Percentiles rank a stretch among this genome's conserved stretches.
phyloP scores from a whole-genome alignment of 2,888 invertebrate genomes.

The Tetragonisca angustula region DNA sequence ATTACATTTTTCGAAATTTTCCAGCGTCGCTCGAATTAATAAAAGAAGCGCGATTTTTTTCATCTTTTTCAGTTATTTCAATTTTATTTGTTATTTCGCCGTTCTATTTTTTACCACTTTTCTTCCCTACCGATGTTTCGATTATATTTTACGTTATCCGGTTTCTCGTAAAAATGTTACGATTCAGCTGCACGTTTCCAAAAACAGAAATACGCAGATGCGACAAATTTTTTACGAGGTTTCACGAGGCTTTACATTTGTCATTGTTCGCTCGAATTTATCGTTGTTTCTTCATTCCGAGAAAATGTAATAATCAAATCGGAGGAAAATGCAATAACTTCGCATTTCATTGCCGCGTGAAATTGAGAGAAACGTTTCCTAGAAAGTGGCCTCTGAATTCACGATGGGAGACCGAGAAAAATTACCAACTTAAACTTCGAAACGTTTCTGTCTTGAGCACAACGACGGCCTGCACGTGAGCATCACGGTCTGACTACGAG shows the following conservation, averaged over 20 bases:
- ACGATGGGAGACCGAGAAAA: neutral
- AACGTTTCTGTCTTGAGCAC: constrained; percentile 13
- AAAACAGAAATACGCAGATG: no score
- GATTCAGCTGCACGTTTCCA: no score
- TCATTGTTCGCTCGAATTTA: no score
- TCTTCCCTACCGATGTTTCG: neutral
- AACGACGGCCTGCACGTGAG: constrained; percentile 9
- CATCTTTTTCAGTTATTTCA: neutral
- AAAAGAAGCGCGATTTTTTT: neutral
- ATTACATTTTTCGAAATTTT: neutral
- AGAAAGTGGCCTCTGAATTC: neutral
- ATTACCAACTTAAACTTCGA: neutral
- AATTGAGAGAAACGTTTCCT: neutral
- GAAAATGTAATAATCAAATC: no score
- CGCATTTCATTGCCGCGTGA: neutral
- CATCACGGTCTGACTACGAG: constrained; percentile 38
- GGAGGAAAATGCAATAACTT: neutral
- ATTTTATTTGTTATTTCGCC: neutral
- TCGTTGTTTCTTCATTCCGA: neutral
- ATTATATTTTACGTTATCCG: no score
- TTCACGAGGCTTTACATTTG: no score
- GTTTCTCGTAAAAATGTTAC: neutral
- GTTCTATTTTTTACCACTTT: neutral
- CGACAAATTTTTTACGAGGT: no score
- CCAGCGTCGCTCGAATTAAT: neutral